Evolutionary conservation across 2,888 invertebrate genomes (phyloP), one percentile per base, ranked within the genome.

Genomic region (Ormyrus thymus): DNA sequence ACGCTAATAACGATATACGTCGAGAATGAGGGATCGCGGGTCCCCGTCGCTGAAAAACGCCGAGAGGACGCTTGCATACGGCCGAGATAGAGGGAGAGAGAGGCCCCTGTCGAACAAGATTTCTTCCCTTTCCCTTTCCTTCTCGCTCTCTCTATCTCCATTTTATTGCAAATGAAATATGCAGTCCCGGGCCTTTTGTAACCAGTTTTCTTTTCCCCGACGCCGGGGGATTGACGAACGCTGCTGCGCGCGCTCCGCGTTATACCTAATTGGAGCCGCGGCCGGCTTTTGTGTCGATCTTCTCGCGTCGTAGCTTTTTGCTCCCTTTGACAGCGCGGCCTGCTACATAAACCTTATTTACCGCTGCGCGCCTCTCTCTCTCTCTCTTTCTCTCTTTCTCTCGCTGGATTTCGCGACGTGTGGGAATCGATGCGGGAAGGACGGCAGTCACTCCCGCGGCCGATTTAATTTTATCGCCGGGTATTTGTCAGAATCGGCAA

Each of bases 1-100:
- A 79, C 76, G 73, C 81, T 81, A 79, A 81, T 81, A 81, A 81
- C 81, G 79, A 81, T 81, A 79, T 78, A 78, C 79, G 79, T 81
- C 81, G 79, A 79, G 79, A 81, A 81, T 81, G 81, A 81, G 76
- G 73, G 79, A 81, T 81, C 79, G 79, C 70, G 75, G 71, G 71
- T 6, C 29, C 69, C 58, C 45, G 29, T 29, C 29, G 5, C 69
- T 65, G 66, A 76, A 81, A 81, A 81, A 81, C 29, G 55, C 55
- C 48, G 61, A 0, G 48, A 51, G 50, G 51, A 58, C 45, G 1
- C 71, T 29, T 43, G 13, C 53, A 45, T 61, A 61, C 11, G 53
- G 29, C 45, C 53, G 15, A 70, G 15, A 15, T 5, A 13, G 29
- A 56, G n/a, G 50, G 15, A 56, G n/a, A n/a, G n/a, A n/a, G 29